Base-by-base conservation (phyloP, 2,888 invertebrate genomes). In the Drosophila longiperda region DNA sequence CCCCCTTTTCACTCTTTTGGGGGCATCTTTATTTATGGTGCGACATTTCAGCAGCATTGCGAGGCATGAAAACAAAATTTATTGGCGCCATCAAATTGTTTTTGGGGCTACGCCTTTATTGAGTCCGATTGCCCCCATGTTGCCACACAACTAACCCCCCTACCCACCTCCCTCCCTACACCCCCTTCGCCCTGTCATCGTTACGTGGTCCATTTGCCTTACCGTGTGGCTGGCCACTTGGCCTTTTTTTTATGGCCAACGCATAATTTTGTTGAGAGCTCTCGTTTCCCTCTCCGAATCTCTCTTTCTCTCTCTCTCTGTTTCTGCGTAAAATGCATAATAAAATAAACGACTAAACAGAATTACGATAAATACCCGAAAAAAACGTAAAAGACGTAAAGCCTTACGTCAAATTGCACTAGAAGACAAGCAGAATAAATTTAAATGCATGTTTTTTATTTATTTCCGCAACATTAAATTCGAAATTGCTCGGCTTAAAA, bases 291-390 rank as follows among this genome's bases (percentile, higher is more conserved):
- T 33, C 38, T 9, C 29, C 1, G 7, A 12, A 20, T 7, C 26
- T 7, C 33, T 36, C 32, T 2, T 20, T 26, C 32, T 17, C 17
- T 33, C n/a, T 59, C 38, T 17, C 38, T 12, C 8, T 33, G 40
- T 32, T 72, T 59, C 38, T 64, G 75, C 63, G 78, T 86, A 87
- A 86, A 89, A 78, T 73, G 83, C 83, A 83, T 82, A 86, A 87
- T 87, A 87, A 87, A 90, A 89, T 90, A 89, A 90, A 87, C 80
- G 90, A 67, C 87, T 76, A 87, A 87, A 87, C 87, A 87, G 86
- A 84, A 85, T 85, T 85, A 85, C 87, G 81, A 76, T 83, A 83
- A 88, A 89, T 79, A 65, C 67, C 57, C 12, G 52, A 7, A 36
- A 53, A 54, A 50, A 54, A 53, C 9, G 36, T 34, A 53, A 36